Evolutionary conservation across 2,888 invertebrate genomes (phyloP).

Genomic region (Hirtodrosophila alboralis): DNA sequence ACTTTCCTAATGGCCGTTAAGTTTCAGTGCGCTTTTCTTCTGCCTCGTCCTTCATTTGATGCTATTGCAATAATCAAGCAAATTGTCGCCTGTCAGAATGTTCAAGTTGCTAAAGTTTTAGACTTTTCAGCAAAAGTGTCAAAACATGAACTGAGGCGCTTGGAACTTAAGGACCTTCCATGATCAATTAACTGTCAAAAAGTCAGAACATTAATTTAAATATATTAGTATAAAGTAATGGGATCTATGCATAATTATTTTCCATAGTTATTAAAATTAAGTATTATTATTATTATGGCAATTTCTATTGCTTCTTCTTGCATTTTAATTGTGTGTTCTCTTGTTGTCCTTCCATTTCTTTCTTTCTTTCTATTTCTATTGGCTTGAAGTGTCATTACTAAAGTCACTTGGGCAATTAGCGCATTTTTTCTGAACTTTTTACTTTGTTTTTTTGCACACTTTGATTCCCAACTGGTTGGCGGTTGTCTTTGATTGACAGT

Average conservation of each 20-base stretch:
- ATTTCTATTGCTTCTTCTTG: conserved; percentile 2
- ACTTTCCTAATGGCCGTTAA: conserved; percentile 40
- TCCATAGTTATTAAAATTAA: background rate
- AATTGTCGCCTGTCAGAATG: conserved; percentile 76
- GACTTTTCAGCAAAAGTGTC: conserved; percentile 37
- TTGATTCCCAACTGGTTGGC: conserved; percentile 26
- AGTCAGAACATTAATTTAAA: conserved; percentile 40
- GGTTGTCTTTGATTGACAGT: conserved; percentile 38
- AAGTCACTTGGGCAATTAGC: conserved; percentile 59
- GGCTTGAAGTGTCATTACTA: conserved; percentile 40
- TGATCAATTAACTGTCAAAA: conserved; percentile 29
- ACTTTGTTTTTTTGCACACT: conserved; percentile 20
- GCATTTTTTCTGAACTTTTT: conserved; percentile 4
- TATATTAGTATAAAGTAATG: conserved; percentile 37
- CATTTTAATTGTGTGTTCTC: too few species aligned
- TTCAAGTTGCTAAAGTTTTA: conserved; percentile 56
- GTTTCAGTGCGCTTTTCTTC: conserved; percentile 23
- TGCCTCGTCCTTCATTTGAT: conserved; percentile 19
- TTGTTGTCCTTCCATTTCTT: background rate
- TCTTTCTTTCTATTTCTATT: conserved; percentile 3
- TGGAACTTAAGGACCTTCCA: conserved; percentile 4
- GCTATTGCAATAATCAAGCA: conserved; percentile 68
- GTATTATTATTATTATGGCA: conserved; percentile 1
- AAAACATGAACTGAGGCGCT: conserved; percentile 11
- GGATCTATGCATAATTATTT: conserved; percentile 40